phyloP scores from a whole-genome alignment of 2,113 vertebrate species.

The Phalacrocorax pelagicus region DNA sequence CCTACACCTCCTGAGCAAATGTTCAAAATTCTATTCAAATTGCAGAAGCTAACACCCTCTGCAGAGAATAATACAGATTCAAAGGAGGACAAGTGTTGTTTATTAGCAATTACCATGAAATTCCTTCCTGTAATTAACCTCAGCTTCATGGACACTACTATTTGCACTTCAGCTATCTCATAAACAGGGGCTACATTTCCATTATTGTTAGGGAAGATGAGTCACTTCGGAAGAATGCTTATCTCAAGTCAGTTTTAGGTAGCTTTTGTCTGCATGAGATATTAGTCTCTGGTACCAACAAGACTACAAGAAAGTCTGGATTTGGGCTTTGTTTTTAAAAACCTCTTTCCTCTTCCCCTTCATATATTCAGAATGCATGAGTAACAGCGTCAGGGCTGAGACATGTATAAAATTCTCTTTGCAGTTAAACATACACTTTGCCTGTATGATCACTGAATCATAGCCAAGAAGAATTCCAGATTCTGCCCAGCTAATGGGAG shows the following conservation, averaged over 20 bases:
- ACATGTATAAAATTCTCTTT: conserved; percentile 37
- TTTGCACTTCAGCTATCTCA: conserved; percentile 73
- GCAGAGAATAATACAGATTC: conserved; percentile 31
- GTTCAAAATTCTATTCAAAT: conserved; percentile 48
- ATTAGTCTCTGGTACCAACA: conserved; percentile 42
- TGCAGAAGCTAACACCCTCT: conserved; percentile 50
- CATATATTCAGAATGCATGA: conserved; percentile 45
- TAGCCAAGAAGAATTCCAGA: conserved; percentile 66
- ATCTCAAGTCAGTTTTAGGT: conserved; percentile 69
- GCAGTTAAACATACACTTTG: conserved; percentile 51
- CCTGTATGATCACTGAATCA: conserved; percentile 80
- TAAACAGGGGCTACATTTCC: conserved; percentile 66
- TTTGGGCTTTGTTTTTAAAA: conserved; percentile 28
- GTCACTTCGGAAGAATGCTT: conserved; percentile 72
- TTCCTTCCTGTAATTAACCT: conserved; percentile 84
- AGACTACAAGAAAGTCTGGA: conserved; percentile 48
- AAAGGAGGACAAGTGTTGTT: conserved; percentile 71
- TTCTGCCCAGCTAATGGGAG: conserved; percentile 48
- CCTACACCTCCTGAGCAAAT: conserved; percentile 29
- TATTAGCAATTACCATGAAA: conserved; percentile 75
- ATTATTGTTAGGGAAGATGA: conserved; percentile 73
- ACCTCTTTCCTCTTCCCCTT: conserved; percentile 42
- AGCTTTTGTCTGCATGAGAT: conserved; percentile 73
- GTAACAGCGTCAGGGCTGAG: conserved; percentile 39
- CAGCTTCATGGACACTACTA: conserved; percentile 66